Evolutionary conservation across 2,888 invertebrate species (phyloP), one percentile per base, ranked within the genome.

Genomic region (Oscheius sp.): DNA sequence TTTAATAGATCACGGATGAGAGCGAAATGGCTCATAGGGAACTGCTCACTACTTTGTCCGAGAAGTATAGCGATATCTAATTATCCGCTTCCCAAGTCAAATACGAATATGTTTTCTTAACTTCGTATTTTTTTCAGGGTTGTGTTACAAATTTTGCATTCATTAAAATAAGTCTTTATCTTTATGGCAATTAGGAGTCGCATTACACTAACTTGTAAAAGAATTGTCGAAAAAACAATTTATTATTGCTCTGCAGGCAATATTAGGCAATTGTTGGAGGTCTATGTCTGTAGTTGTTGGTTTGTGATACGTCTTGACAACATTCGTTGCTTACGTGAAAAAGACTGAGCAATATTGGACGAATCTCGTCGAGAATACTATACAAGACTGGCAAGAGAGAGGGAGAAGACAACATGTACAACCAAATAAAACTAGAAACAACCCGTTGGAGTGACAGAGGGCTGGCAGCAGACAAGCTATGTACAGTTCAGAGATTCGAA

Each of bases 21-120:
- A 77, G 83, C 2, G 86, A 86, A 71, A 82, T 86, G 77, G 74
- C 82, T 15, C 86, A 86, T 78, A 78, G 75, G 71, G 86, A 86
- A 64, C 72, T 86, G 65, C 75, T 86, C 55, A 75, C 70, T 75
- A 84, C 84, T 72, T 74, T 86, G 53, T 75, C 72, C 45, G 84
- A 85, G 67, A 86, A 85, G 74, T 86, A 81, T 74, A 76, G 79
- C 65, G 85, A 85, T n/a, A n/a, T n/a, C n/a, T n/a, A n/a, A n/a
- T n/a, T n/a, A n/a, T n/a, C n/a, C n/a, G n/a, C n/a, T n/a, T n/a
- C n/a, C n/a, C n/a, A n/a, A n/a, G n/a, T n/a, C n/a, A n/a, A n/a
- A n/a, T n/a, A n/a, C n/a, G n/a, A n/a, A n/a, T 42, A n/a, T 42
- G 15, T 6, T 3, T 42, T 42, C 17, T 42, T 12, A 4, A 12